phyloP scores from a whole-genome alignment of 2,113 vertebrate species.

The Argyrosomus japonicus region DNA sequence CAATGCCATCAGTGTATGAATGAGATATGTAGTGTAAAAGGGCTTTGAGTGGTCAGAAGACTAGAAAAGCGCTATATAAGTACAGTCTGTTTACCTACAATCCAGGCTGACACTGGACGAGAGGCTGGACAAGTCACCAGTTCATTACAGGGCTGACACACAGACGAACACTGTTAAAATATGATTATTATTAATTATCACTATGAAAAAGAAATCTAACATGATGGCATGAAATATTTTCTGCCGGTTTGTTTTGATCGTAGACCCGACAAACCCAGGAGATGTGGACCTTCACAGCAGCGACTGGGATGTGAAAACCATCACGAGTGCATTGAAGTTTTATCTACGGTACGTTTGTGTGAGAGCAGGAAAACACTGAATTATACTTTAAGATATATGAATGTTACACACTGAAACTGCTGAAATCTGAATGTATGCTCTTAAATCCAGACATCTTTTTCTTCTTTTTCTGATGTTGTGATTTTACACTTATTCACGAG shows the following conservation, averaged over 20 bases:
- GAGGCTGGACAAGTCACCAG: too few relatives aligned
- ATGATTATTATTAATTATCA: too few relatives aligned
- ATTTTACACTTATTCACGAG: constrained; percentile 8
- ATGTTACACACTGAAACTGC: not conserved
- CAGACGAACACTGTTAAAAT: too few relatives aligned
- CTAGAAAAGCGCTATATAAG: too few relatives aligned
- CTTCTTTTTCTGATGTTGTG: not conserved
- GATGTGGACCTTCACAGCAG: constrained; percentile 90
- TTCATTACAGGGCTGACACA: too few relatives aligned
- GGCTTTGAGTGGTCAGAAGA: too few relatives aligned
- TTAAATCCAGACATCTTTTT: not conserved
- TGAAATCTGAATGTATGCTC: not conserved
- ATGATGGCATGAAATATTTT: not conserved
- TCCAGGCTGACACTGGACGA: too few relatives aligned
- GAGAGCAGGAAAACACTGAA: not conserved
- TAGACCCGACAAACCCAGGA: constrained; percentile 91
- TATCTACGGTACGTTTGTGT: constrained; percentile 90
- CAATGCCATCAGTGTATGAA: too few relatives aligned
- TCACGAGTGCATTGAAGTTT: constrained; percentile 97
- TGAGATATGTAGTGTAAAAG: too few relatives aligned
- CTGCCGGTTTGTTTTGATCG: not conserved
- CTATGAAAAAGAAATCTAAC: not conserved
- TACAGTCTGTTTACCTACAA: too few relatives aligned
- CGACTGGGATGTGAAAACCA: constrained; percentile 96
- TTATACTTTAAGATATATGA: not conserved